A percentile compares a stretch with the other conserved stretches of the same genome.
Evolutionary conservation across 1,140 invertebrate genomes (phyloP).

Genomic region (Eufriesea mexicana): DNA sequence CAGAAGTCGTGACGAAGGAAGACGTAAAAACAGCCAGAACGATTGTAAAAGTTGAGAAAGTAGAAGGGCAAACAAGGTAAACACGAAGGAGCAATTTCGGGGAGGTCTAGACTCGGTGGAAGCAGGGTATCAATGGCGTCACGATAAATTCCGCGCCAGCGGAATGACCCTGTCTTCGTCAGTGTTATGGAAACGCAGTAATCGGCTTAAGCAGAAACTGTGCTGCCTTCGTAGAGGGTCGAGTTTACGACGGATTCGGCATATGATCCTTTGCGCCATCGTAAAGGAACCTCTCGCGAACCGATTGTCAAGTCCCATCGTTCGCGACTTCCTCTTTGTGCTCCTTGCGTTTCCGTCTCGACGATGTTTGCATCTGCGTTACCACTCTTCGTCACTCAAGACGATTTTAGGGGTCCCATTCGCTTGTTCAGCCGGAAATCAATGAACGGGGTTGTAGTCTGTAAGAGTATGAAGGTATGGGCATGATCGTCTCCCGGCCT

Average conservation of each 20-base stretch:
- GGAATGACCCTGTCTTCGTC: constrained; percentile 45
- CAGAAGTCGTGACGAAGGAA: too few relatives aligned
- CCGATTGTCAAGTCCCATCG: constrained; percentile 56
- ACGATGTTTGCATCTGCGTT: background rate
- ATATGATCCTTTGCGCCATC: constrained; percentile 65
- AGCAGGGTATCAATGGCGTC: constrained; percentile 24
- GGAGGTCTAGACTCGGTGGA: background rate
- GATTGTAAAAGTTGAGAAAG: background rate
- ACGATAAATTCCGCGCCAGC: constrained; percentile 49
- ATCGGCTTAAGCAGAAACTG: constrained; percentile 54
- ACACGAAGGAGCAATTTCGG: constrained; percentile 1
- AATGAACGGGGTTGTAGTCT: background rate
- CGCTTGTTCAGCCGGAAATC: background rate
- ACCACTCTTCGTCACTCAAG: background rate
- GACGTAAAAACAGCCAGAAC: too few relatives aligned
- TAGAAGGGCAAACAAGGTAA: background rate
- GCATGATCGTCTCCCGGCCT: too few relatives aligned
- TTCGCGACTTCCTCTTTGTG: constrained; percentile 49
- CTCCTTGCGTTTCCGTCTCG: background rate
- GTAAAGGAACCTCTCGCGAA: constrained; percentile 57
- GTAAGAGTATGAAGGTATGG: too few relatives aligned
- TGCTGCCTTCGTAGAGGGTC: constrained; percentile 1
- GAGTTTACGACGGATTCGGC: constrained; percentile 63
- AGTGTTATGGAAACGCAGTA: constrained; percentile 53
- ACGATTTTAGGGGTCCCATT: background rate